Base-by-base conservation (phyloP, 2,888 invertebrate species). In the Cerceris rybyensis region DNA sequence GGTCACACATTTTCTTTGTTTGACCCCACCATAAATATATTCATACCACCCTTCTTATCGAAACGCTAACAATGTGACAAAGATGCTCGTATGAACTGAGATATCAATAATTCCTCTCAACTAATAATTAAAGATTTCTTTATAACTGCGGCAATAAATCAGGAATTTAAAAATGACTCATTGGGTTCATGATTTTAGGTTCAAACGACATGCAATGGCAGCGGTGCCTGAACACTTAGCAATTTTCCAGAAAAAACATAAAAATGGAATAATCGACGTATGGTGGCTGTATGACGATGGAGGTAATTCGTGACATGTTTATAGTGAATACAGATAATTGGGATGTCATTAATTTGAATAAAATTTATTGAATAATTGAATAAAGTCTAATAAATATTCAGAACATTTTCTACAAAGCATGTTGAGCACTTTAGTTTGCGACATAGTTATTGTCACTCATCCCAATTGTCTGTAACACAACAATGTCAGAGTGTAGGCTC, bases 241-340 rank as follows among this genome's bases (percentile, higher is more conserved):
- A 13, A 93, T 96, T 80, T 97, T 98, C 92, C 95, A 96, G 80
- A 94, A 94, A 80, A 97, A 97, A 90, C 95, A 97, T 93, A 95
- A 95, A 70, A 95, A 95, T 78, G 98, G 98, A 11, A 96, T 95
- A 0, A 96, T 98, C 57, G 98, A 98, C 93, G 98, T 98, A 59
- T 98, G 98, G 97, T 99, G 98, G 98, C 93, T 98, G 86, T 98
- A 98, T 92, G 98, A 98, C 91, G 98, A 97, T 92, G 97, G 97
- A 89, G 97, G 97, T 90, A 86, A 89, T 77, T 82, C 65, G 70
- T 28, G 64, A 74, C 71, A 75, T 63, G 55, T 58, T 77, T 46
- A 16, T 16, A 49, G 41, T 58, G 11, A 11, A 8, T 66, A 11
- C 49, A n/a, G 61, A 58, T 63, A 60, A 71, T 79, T 55, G 43